These are phyloP conservation scores for Phalloptychus januarius DNA, from an alignment of 2,797 vertebrate species.

Conservation along the genomic window DNA sequence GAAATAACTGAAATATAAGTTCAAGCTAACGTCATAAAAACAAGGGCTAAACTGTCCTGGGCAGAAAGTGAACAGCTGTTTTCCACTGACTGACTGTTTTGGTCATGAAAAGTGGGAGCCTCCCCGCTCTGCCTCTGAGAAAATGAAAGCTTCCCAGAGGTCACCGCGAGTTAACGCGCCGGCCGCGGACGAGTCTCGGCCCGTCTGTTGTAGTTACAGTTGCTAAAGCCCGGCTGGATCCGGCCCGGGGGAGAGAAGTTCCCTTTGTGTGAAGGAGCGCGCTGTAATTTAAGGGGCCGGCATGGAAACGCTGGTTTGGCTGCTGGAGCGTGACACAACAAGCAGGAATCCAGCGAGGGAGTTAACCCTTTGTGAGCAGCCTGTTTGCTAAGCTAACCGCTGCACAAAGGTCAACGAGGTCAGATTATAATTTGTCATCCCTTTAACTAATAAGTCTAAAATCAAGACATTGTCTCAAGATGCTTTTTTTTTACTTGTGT, in stretches of 20 bases:
- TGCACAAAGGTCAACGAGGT: neutral
- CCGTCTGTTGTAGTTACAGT: slow-evolving; percentile 81
- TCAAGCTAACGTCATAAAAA: neutral
- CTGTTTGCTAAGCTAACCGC: neutral
- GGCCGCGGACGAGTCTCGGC: slow-evolving; percentile 70
- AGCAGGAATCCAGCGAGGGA: slow-evolving; percentile 63
- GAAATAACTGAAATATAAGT: neutral
- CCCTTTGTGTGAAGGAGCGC: slow-evolving; percentile 72
- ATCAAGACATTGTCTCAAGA: no score
- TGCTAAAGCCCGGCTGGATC: slow-evolving; percentile 83
- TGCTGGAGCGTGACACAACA: slow-evolving; percentile 79
- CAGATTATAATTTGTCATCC: neutral
- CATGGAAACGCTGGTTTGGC: slow-evolving; percentile 81
- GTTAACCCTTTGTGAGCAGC: slow-evolving; percentile 66
- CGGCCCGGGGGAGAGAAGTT: slow-evolving; percentile 78
- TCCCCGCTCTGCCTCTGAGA: slow-evolving; percentile 39
- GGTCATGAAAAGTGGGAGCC: slow-evolving; percentile 41
- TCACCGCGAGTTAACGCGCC: slow-evolving; percentile 68
- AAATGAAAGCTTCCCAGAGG: slow-evolving; percentile 68
- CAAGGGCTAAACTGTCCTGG: neutral
- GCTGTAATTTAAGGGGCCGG: slow-evolving; percentile 76
- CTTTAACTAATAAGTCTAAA: no score
- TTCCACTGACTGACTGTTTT: slow-evolving; percentile 14
- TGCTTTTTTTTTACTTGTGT: neutral
- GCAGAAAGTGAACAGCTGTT: neutral